A percentile compares a stretch with the other conserved stretches of the same genome.
These are phyloP conservation scores for Rhabdomys pumilio DNA, from an alignment of 2,797 vertebrate species.

Conservation along the genomic window DNA sequence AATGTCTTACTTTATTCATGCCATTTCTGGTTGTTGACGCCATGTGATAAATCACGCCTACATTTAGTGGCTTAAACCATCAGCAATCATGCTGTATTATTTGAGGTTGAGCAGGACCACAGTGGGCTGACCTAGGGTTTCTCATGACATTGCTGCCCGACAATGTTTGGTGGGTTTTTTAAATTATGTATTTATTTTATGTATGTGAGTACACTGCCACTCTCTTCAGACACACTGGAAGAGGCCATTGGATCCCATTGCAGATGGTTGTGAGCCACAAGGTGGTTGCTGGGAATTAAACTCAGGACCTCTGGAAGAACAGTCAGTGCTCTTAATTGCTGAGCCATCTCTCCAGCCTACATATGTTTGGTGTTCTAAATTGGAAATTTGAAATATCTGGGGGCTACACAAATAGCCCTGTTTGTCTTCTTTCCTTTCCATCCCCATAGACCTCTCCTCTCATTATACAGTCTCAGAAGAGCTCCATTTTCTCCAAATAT, in stretches of 20 bases:
- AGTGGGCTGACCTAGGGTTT: background rate
- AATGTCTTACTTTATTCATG: background rate
- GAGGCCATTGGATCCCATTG: background rate
- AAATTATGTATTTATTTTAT: background rate
- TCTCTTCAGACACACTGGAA: background rate
- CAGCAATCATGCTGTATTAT: background rate
- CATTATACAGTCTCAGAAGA: background rate
- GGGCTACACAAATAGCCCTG: background rate
- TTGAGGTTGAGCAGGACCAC: background rate
- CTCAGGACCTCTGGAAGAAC: background rate
- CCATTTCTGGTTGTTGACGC: constrained; percentile 15
- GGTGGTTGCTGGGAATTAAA: background rate
- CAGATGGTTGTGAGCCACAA: background rate
- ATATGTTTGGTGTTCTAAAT: background rate
- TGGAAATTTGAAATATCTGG: background rate
- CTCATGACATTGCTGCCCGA: background rate
- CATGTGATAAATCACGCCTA: background rate
- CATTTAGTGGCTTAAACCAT: background rate
- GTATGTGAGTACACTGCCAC: background rate
- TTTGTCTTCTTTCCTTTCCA: background rate
- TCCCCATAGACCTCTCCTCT: background rate
- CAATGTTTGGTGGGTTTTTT: background rate
- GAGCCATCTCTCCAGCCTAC: background rate
- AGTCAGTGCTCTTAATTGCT: background rate
- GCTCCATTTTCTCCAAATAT: constrained; percentile 23